phyloP scores from a whole-genome alignment of 1,140 invertebrate genomes.

The Hycleus cichorii region DNA sequence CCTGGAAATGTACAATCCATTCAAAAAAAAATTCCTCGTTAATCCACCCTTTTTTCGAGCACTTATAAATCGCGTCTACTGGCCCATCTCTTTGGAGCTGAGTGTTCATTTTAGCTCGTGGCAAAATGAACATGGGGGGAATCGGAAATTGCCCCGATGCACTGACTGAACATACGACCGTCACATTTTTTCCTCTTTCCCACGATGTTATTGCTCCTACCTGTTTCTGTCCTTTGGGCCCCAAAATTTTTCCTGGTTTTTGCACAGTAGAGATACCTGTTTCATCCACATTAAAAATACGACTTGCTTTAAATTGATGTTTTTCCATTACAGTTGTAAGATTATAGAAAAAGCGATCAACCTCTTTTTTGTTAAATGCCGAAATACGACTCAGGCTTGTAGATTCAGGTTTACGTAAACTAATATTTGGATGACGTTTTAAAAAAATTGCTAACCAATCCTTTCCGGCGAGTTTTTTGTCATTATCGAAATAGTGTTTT shows the following conservation, averaged over 20 bases:
- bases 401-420: constrained; percentile 1
- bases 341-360: not conserved
- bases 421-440: constrained; percentile 29
- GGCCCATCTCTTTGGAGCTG: constrained; percentile 23
- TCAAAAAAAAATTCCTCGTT: constrained; percentile 22
- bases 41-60: constrained; percentile 23
- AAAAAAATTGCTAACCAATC: constrained; percentile 37
- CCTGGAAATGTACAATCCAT: constrained; percentile 28
- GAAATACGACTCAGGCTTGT: constrained; percentile 1
- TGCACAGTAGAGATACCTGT: constrained; percentile 43
- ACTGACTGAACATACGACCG: constrained; percentile 32
- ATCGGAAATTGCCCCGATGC: constrained; percentile 34
- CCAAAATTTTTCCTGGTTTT: constrained; percentile 37
- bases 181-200: constrained; percentile 41
- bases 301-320: constrained; percentile 23
- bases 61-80: constrained; percentile 16
- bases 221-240: constrained; percentile 36
- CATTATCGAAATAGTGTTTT: constrained; percentile 14
- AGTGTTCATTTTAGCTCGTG: constrained; percentile 8
- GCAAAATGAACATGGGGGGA: constrained; percentile 29
- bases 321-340: constrained; percentile 8
- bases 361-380: not conserved
- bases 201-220: constrained; percentile 37
- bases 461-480: constrained; percentile 22
- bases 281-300: constrained; percentile 43